Evolutionary conservation across 1,140 invertebrate genomes (phyloP).

Genomic region (Platorchestia sp.): DNA sequence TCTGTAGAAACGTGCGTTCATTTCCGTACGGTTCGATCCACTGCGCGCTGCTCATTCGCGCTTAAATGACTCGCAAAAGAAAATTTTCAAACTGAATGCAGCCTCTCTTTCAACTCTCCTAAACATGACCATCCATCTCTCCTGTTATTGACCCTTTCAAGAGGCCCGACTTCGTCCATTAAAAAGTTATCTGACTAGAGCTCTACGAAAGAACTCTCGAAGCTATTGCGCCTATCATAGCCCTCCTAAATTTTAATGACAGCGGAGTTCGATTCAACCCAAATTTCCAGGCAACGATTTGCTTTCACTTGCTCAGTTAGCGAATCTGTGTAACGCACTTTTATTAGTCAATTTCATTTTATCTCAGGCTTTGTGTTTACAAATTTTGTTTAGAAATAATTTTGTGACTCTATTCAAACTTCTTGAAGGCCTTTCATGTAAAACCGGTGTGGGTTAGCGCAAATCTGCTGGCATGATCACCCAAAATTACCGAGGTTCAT

Average conservation of each 20-base stretch:
- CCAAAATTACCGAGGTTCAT: too few relatives aligned
- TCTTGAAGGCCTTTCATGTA: neutral
- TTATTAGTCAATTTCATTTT: neutral
- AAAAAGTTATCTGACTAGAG: conserved; percentile 10
- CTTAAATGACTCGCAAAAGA: neutral
- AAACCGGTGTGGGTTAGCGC: too few relatives aligned
- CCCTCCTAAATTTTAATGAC: neutral
- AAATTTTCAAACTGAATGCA: neutral
- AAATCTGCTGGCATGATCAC: too few relatives aligned
- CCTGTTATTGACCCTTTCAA: conserved; percentile 22
- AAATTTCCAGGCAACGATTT: neutral
- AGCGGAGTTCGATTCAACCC: neutral
- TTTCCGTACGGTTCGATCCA: too few relatives aligned
- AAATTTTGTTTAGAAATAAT: neutral
- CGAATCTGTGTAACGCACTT: neutral
- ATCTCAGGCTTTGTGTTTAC: neutral
- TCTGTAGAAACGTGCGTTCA: too few relatives aligned
- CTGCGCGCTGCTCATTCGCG: neutral
- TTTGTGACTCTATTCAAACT: neutral
- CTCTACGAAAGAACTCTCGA: neutral
- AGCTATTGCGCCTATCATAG: neutral
- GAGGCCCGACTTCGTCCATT: neutral
- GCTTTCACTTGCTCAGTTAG: neutral
- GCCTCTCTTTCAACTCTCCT: neutral
- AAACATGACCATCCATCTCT: neutral